Evolutionary conservation across 2,113 vertebrate species (phyloP), one percentile per base, ranked within the genome.

Genomic region (Oreochromis tanganicae): DNA sequence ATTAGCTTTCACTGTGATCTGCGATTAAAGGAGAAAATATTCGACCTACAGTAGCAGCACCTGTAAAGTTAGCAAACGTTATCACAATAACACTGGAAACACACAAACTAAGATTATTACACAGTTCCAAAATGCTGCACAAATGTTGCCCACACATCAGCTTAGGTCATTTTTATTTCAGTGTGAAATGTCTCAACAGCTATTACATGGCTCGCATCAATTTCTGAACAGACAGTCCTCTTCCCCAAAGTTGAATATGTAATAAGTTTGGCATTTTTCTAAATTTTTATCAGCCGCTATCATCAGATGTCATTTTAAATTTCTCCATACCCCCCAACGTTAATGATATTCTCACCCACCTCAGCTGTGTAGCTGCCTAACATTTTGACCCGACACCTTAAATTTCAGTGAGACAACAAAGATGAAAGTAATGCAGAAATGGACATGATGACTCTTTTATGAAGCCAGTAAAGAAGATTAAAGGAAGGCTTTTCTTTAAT

Each of bases 401-500:
- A 78, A 78, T 32, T 78, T 19, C 24, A 78, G 9, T 12, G 24
- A 50, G 6, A 8, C 43, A 32, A 19, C 24, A 29, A n/a, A 34
- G 73, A 50, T 52, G 43, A 46, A 73, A 73, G 66, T 73, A 46
- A 78, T 78, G 56, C 61, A n/a, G 13, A 41, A 52, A 71, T 83
- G 43, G 78, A 86, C 36, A 73, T 61, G 81, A 85, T 61, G 81
- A 83, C 85, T 90, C 27, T 78, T 85, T 85, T 29, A 81, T 52
- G 79, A 48, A 84, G 41, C 87, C 78, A 57, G 80, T 63, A 73
- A 85, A 68, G 82, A 17, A 24, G 61, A 85, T 48, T 71, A 73
- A 71, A 83, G 61, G 86, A 79, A 80, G 32, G 41, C 80, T 66
- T 82, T 85, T 56, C 41, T 87, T 56, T 79, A 78, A 82, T 82